Conservation (phyloP, 2,888 invertebrate genomes). For the Idaea aversata region DNA sequence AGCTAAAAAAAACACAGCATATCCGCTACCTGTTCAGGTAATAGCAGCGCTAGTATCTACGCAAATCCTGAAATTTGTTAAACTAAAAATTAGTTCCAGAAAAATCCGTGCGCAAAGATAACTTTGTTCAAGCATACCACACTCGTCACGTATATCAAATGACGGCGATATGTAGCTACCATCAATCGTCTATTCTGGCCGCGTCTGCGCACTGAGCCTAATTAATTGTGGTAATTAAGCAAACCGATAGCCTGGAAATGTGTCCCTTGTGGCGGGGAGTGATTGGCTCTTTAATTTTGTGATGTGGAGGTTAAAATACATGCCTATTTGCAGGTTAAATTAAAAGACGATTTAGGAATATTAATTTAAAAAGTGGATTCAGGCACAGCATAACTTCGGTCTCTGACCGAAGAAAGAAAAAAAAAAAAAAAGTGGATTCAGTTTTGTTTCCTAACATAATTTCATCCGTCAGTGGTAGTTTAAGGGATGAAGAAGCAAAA, state of each 20-base stretch:
- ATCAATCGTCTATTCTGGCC: constrained; percentile 75
- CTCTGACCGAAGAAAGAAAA: too few species aligned
- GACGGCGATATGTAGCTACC: constrained; percentile 71
- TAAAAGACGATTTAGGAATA: too few species aligned
- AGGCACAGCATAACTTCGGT: too few species aligned
- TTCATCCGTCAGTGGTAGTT: background rate
- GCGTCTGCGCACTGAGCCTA: constrained; percentile 70
- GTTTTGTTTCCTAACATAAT: too few species aligned
- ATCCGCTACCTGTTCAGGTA: too few species aligned
- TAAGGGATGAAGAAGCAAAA: background rate
- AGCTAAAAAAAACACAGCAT: too few species aligned
- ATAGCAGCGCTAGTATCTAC: too few species aligned
- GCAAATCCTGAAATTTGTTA: too few species aligned
- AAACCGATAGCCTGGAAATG: constrained; percentile 51
- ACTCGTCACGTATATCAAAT: constrained; percentile 67
- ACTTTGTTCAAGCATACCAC: constrained; percentile 33
- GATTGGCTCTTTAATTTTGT: constrained; percentile 31
- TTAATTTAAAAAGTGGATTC: too few species aligned
- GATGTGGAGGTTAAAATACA: constrained; percentile 11
- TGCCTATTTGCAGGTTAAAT: background rate
- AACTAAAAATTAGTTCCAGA: too few species aligned
- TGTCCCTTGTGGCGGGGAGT: constrained; percentile 39
- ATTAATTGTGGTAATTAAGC: constrained; percentile 79
- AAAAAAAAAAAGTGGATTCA: too few species aligned
- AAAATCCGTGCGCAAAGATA: too few species aligned